Percentiles rank a stretch among this genome's conserved stretches.
These are phyloP conservation scores for Brachycybe producta DNA, from an alignment of 2,888 invertebrate genomes.

Conservation along the genomic window DNA sequence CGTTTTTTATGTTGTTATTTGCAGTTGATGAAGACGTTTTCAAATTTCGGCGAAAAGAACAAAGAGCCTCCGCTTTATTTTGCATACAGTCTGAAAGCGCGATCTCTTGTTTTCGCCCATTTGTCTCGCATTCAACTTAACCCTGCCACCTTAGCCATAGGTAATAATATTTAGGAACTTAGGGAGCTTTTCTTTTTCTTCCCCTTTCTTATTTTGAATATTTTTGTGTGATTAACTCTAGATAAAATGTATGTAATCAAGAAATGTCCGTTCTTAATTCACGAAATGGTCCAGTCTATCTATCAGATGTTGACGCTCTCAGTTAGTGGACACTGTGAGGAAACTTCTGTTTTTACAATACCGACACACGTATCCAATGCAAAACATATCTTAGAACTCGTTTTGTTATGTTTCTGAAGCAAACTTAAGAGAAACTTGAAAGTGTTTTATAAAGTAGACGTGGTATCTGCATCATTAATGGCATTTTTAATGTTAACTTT, in stretches of 20 bases:
- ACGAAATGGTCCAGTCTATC: constrained; percentile 93
- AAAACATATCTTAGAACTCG: neutral
- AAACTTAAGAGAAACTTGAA: no score
- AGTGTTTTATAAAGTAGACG: constrained; percentile 13
- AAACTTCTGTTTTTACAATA: constrained; percentile 1
- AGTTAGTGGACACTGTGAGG: constrained; percentile 73
- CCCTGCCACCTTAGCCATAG: constrained; percentile 63
- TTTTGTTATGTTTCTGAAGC: neutral
- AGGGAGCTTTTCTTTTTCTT: constrained; percentile 2
- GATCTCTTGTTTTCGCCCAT: constrained; percentile 92
- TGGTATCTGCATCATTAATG: no score
- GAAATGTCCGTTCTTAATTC: constrained; percentile 86
- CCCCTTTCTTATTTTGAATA: neutral
- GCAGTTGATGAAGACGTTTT: constrained; percentile 77
- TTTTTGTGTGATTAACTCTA: constrained; percentile 16
- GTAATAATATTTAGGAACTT: constrained; percentile 50
- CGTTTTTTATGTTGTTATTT: neutral
- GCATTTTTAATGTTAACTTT: no score
- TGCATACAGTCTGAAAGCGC: constrained; percentile 70
- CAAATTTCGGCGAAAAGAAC: constrained; percentile 88
- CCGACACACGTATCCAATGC: neutral
- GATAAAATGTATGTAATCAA: constrained; percentile 40
- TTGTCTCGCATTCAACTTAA: constrained; percentile 69
- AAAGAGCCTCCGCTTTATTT: constrained; percentile 87
- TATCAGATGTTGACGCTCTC: constrained; percentile 84